Evolutionary conservation across 1,140 invertebrate genomes (phyloP).

Genomic region (Pseudomyrmex flavicornis): DNA sequence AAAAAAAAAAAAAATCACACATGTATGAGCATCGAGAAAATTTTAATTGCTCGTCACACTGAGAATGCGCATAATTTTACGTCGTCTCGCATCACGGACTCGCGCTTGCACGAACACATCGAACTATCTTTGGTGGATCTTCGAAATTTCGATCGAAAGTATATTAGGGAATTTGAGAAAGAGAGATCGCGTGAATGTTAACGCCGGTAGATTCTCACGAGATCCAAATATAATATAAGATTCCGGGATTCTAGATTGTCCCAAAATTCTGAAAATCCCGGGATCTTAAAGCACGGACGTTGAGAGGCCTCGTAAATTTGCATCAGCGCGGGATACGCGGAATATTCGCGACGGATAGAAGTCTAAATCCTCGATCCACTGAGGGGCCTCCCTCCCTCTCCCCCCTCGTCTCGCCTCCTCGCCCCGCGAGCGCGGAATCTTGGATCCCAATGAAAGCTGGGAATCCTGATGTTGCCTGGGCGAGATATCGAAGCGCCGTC

Average conservation of each 20-base stretch:
- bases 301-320: conserved; percentile 47
- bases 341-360: conserved; percentile 53
- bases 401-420: too few species aligned
- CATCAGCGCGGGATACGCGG: conserved; percentile 18
- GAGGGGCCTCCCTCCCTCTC: not conserved
- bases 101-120: too few species aligned
- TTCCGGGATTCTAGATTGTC: conserved; percentile 27
- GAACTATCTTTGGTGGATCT: too few species aligned
- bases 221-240: conserved; percentile 11
- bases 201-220: conserved; percentile 3
- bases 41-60: too few species aligned
- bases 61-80: too few species aligned
- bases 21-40: too few species aligned
- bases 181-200: not conserved
- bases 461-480: conserved; percentile 47
- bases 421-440: not conserved
- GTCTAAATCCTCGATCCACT: conserved; percentile 53
- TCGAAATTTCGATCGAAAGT: conserved; percentile 1
- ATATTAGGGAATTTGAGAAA: not conserved
- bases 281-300: conserved; percentile 47
- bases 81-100: too few species aligned
- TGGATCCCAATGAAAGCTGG: conserved; percentile 52
- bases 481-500: conserved; percentile 39
- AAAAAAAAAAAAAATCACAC: too few species aligned
- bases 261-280: conserved; percentile 33